Conservation (phyloP, 2,113 vertebrate genomes). For the Bostrychus sinensis region DNA sequence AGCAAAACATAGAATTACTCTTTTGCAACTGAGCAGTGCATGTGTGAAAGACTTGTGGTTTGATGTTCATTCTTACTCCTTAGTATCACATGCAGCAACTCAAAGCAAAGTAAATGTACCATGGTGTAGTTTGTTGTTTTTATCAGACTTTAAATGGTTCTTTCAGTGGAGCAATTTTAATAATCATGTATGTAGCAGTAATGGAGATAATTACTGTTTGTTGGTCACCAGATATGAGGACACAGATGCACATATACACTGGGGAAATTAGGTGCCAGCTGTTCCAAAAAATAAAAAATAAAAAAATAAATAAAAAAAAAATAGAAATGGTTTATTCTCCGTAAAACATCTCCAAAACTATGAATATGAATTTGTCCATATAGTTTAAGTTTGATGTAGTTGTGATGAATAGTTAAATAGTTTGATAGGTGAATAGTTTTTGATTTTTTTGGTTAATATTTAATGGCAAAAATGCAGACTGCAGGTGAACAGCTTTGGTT, state of each 20-base stretch:
- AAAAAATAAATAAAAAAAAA: too few species aligned
- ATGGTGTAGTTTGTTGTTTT: background rate
- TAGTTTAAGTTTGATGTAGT: background rate
- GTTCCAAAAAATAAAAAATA: conserved; percentile 40
- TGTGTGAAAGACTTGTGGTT: conserved; percentile 62
- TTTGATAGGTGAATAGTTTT: too few species aligned
- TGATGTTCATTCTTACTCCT: conserved; percentile 48
- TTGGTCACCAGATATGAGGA: conserved; percentile 29
- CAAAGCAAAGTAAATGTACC: background rate
- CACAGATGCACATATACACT: conserved; percentile 10
- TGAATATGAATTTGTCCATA: background rate
- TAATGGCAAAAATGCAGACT: too few species aligned
- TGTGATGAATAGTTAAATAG: too few species aligned
- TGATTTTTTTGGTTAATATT: too few species aligned
- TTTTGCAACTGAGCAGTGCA: conserved; percentile 36
- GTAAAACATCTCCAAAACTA: conserved; percentile 15
- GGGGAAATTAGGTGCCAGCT: conserved; percentile 63
- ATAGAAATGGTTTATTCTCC: conserved; percentile 40
- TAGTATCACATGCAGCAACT: conserved; percentile 30
- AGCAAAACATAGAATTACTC: conserved; percentile 71
- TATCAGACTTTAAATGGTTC: background rate
- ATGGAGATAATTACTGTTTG: conserved; percentile 54
- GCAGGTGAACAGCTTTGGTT: too few species aligned
- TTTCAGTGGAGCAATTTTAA: conserved; percentile 23
- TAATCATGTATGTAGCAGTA: conserved; percentile 39